Evolutionary conservation across 1,140 invertebrate species (phyloP).

Genomic region (Drosophila malerkotliana): DNA sequence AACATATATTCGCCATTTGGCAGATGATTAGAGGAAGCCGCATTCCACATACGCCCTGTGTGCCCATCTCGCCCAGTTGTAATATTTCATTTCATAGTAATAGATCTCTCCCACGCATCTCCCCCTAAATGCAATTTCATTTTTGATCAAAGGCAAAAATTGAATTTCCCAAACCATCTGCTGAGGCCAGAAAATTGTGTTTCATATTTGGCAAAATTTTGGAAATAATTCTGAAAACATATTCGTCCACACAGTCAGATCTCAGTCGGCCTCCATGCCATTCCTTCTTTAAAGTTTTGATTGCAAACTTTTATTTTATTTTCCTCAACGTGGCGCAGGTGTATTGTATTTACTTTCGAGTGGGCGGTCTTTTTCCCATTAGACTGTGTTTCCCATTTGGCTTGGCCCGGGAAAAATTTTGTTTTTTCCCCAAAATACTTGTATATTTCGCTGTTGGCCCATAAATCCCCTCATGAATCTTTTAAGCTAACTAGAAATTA

Average conservation of each 20-base stretch:
- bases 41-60: conserved; percentile 52
- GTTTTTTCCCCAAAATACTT: conserved; percentile 16
- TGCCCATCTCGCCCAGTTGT: conserved; percentile 15
- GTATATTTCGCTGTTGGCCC: conserved; percentile 10
- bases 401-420: conserved; percentile 5
- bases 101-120: conserved; percentile 15
- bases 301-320: conserved; percentile 28
- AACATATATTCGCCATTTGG: conserved; percentile 53
- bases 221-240: conserved; percentile 27
- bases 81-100: conserved; percentile 53
- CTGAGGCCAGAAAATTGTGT: conserved; percentile 1
- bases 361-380: conserved; percentile 17
- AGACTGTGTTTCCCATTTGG: conserved; percentile 1
- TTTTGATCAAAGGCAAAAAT: conserved; percentile 47
- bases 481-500: conserved; percentile 31
- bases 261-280: conserved; percentile 1
- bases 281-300: conserved; percentile 3
- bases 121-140: conserved; percentile 32
- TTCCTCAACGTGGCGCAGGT: conserved; percentile 20
- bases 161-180: conserved; percentile 32
- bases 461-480: conserved; percentile 17
- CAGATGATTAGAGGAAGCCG: conserved; percentile 32
- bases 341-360: conserved; percentile 38
- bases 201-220: conserved; percentile 27
- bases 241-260: conserved; percentile 34